These are phyloP conservation scores for Narcine bancroftii DNA, from an alignment of 2,113 vertebrate genomes.

Conservation along the genomic window DNA sequence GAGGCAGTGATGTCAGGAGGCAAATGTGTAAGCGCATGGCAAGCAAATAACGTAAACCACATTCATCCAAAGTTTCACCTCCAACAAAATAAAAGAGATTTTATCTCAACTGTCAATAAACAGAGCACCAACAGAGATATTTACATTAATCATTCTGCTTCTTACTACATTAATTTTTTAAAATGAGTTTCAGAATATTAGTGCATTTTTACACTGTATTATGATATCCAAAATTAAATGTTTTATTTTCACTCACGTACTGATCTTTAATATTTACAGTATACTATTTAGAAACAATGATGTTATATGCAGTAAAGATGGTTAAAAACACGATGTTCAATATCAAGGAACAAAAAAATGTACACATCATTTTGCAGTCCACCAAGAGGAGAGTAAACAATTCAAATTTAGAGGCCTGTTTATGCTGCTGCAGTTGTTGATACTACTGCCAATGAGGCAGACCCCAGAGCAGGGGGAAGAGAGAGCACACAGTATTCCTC, in stretches of 20 bases:
- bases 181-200: neutral
- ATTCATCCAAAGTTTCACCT: conserved; percentile 87
- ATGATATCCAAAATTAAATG: neutral
- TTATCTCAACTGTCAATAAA: neutral
- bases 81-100: conserved; percentile 54
- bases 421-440: no score
- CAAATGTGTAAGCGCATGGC: conserved; percentile 96
- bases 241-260: neutral
- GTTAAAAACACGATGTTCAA: neutral
- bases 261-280: neutral
- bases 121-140: neutral
- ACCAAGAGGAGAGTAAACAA: neutral
- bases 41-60: conserved; percentile 83
- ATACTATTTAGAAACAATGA: neutral
- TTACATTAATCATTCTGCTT: neutral
- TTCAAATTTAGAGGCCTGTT: no score
- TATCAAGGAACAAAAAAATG: neutral
- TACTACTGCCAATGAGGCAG: no score
- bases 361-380: neutral
- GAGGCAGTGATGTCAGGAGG: conserved; percentile 88
- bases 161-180: neutral
- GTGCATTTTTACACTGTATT: neutral
- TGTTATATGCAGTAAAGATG: neutral
- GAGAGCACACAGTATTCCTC: no score
- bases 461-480: no score